Evolutionary conservation across 2,888 invertebrate genomes (phyloP).

Genomic region (Scaptomyza flava): DNA sequence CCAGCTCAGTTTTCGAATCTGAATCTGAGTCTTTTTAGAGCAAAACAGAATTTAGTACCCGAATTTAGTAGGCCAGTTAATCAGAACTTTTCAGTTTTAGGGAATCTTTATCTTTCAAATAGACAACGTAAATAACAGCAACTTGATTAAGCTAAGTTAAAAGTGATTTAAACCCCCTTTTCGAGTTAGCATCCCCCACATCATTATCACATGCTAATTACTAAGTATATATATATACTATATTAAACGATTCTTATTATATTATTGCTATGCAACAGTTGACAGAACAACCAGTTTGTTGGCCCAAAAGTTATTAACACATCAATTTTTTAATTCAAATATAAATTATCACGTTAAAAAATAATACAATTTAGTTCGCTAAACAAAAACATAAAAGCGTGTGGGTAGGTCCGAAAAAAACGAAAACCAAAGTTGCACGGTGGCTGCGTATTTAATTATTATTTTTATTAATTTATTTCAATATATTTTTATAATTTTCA

Average conservation of each 20-base stretch:
- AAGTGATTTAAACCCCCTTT: conserved; percentile 6
- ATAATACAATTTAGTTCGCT: conserved; percentile 16
- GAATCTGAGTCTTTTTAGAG: conserved; percentile 24
- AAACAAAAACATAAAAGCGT: conserved; percentile 31
- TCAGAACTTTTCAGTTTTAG: conserved; percentile 27
- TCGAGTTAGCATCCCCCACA: conserved; percentile 23
- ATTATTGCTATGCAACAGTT: conserved; percentile 73
- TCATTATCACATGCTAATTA: conserved; percentile 62
- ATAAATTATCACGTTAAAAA: conserved; percentile 17
- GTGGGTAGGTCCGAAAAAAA: conserved; percentile 67
- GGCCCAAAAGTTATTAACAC: conserved; percentile 68
- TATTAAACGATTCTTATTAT: conserved; percentile 43
- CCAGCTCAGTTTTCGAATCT: conserved; percentile 7
- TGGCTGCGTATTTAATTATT: conserved; percentile 76
- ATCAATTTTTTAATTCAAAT: conserved; percentile 13
- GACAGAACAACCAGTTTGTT: conserved; percentile 72
- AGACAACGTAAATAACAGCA: conserved; percentile 55
- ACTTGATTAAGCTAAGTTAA: conserved; percentile 46
- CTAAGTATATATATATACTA: conserved; percentile 22
- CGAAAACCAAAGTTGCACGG: conserved; percentile 76
- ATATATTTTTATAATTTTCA: conserved; percentile 38
- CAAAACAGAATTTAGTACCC: conserved; percentile 20
- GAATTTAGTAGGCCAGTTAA: conserved; percentile 31
- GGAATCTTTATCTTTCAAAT: conserved; percentile 25
- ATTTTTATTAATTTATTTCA: conserved; percentile 23